Conservation (phyloP, 1,140 invertebrate species). For the Limonius californicus region DNA sequence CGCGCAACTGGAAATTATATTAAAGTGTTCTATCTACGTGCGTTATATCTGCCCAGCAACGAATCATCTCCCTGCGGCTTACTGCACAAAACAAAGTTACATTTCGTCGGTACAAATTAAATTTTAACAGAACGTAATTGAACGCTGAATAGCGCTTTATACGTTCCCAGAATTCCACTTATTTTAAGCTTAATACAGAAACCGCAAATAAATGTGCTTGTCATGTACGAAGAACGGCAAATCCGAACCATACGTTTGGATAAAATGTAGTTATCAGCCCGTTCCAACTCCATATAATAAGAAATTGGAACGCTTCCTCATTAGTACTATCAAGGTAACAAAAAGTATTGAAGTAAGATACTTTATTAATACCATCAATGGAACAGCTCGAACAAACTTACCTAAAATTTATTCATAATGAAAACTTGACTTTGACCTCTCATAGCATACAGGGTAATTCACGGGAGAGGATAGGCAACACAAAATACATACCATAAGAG, state of each 20-base stretch:
- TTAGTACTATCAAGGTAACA: too few relatives aligned
- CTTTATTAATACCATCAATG: too few relatives aligned
- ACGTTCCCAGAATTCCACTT: conserved; percentile 39
- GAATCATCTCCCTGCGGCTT: conserved; percentile 35
- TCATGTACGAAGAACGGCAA: conserved; percentile 11
- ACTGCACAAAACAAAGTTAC: conserved; percentile 45
- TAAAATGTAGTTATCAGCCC: conserved; percentile 5
- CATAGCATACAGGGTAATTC: too few relatives aligned
- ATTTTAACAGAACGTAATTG: conserved; percentile 48
- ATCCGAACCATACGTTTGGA: conserved; percentile 10
- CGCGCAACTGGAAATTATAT: conserved; percentile 43
- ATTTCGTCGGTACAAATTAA: conserved; percentile 46
- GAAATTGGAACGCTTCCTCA: not conserved
- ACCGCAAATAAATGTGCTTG: conserved; percentile 41
- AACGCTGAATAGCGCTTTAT: conserved; percentile 40
- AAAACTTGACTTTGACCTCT: too few relatives aligned
- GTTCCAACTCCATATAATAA: not conserved
- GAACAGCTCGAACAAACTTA: too few relatives aligned
- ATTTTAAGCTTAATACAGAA: conserved; percentile 44
- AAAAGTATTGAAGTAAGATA: too few relatives aligned
- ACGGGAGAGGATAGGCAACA: too few relatives aligned
- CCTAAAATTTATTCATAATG: too few relatives aligned
- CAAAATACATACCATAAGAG: too few relatives aligned
- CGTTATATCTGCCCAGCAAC: conserved; percentile 16
- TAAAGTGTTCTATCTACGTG: conserved; percentile 35